Percentiles rank a stretch among this genome's conserved stretches.
These are phyloP conservation scores for Gobius niger DNA, from an alignment of 2,113 vertebrate genomes.

Conservation along the genomic window DNA sequence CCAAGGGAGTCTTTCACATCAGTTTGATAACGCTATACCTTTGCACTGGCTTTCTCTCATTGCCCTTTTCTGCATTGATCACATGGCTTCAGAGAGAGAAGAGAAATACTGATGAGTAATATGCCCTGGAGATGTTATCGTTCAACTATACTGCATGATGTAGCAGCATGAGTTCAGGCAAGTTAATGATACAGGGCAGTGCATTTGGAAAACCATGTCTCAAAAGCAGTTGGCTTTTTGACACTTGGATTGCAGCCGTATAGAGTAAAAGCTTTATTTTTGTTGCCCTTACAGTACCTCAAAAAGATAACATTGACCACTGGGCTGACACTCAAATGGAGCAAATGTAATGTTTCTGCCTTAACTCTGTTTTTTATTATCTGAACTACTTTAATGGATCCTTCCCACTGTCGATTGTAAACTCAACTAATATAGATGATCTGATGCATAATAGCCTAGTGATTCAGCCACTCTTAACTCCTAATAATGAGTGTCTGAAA, in stretches of 20 bases:
- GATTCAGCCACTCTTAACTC: too few relatives aligned
- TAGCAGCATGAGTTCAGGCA: constrained; percentile 54
- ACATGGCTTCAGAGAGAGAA: constrained; percentile 23
- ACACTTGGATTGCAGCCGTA: constrained; percentile 33
- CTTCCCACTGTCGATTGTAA: too few relatives aligned
- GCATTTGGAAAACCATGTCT: constrained; percentile 35
- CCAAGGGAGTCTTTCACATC: constrained; percentile 38
- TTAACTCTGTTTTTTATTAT: too few relatives aligned
- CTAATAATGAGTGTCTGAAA: too few relatives aligned
- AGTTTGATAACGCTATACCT: constrained; percentile 44
- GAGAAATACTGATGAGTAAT: constrained; percentile 57
- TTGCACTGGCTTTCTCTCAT: constrained; percentile 26
- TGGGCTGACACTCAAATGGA: too few relatives aligned
- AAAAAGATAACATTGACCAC: too few relatives aligned
- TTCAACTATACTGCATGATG: constrained; percentile 53
- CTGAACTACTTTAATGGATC: too few relatives aligned
- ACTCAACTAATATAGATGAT: too few relatives aligned
- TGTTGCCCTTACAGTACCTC: too few relatives aligned
- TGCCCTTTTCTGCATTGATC: constrained; percentile 32
- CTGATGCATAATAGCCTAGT: too few relatives aligned
- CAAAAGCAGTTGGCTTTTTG: constrained; percentile 48
- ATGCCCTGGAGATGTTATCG: constrained; percentile 60
- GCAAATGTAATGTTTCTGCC: too few relatives aligned
- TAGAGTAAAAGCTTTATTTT: constrained; percentile 39
- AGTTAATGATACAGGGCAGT: constrained; percentile 52